Evolutionary conservation across 1,140 invertebrate species (phyloP), one percentile per base, ranked within the genome.

Genomic region (Apis cerana): DNA sequence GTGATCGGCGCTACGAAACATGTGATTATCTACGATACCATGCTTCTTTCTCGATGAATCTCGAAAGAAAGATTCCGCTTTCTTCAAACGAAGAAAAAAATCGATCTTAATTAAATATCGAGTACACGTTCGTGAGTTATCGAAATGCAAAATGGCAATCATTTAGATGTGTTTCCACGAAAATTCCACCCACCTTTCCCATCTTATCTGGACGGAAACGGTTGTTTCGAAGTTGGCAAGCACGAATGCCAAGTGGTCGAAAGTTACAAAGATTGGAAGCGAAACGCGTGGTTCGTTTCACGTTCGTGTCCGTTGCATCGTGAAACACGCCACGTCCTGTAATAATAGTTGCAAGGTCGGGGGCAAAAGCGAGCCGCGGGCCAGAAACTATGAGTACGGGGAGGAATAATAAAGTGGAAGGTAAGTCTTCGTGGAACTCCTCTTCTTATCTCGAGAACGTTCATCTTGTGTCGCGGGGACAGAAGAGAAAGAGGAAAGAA

Each of bases 371-470:
- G 23, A n/a, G 33, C 33, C 48, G 43, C 52, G 50, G n/a, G 33
- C 33, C 11, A 19, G 59, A 82, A 64, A 27, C 43, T 50, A 79
- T 68, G 68, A 19, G 23, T 33, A 67, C 27, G 33, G 21, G 23
- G 61, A 84, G 62, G 59, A 88, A 77, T 84, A 88, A 84, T 70
- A 86, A 88, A 69, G 7, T 19, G 61, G 17, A 64, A 48, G 64
- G 71, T 23, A 54, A 43, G 62, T 23, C 52, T 84, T 87, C 59
- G 69, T 67, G 77, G 78, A 84, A 84, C 17, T 12, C 9, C 54
- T 88, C 21, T 9, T 12, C 59, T 88, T 87, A 86, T 88, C 85
- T 88, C 17, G n/a, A 19, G 21, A 19, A 79, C 56, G 59, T 84
- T 75, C 74, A 75, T 86, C 82, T 87, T 50, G 62, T 21, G 17